A percentile compares a stretch with the other conserved stretches of the same genome.
These are phyloP conservation scores for Thymelicus lineola DNA, from an alignment of 2,888 invertebrate genomes.

Conservation along the genomic window DNA sequence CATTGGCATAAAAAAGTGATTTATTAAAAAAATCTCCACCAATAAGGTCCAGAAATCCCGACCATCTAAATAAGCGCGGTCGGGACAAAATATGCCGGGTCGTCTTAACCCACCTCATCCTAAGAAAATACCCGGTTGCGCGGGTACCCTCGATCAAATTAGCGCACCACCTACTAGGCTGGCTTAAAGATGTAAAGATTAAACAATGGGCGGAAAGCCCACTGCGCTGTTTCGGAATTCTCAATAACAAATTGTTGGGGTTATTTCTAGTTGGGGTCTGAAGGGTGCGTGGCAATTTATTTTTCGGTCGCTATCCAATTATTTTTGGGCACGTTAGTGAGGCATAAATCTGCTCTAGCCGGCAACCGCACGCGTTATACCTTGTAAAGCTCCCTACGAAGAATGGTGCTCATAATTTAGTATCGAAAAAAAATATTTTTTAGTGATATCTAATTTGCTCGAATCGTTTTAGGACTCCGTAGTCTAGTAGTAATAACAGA, in stretches of 20 bases:
- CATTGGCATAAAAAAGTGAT: too few species aligned
- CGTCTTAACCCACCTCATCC: too few species aligned
- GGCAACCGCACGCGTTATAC: slow-evolving; percentile 53
- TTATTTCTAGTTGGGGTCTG: slow-evolving; percentile 59
- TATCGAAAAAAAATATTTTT: background rate
- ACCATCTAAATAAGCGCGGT: too few species aligned
- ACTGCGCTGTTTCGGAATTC: slow-evolving; percentile 58
- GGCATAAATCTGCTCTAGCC: slow-evolving; percentile 60
- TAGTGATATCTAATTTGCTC: too few species aligned
- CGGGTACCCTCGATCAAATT: background rate
- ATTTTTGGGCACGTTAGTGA: slow-evolving; percentile 79
- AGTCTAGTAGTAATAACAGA: too few species aligned
- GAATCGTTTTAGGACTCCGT: too few species aligned
- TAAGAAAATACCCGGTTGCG: background rate
- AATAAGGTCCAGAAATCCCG: too few species aligned
- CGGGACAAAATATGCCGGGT: too few species aligned
- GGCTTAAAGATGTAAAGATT: slow-evolving; percentile 43
- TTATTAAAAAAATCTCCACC: too few species aligned
- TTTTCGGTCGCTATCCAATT: slow-evolving; percentile 81
- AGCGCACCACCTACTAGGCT: slow-evolving; percentile 25
- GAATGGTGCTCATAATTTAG: slow-evolving; percentile 9
- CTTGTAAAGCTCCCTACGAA: slow-evolving; percentile 13
- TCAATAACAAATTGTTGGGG: slow-evolving; percentile 72
- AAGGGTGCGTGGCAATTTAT: slow-evolving; percentile 70
- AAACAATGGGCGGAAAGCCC: slow-evolving; percentile 47